Conservation (phyloP, 2,113 vertebrate species). For the Gnathonemus longibarbis region DNA sequence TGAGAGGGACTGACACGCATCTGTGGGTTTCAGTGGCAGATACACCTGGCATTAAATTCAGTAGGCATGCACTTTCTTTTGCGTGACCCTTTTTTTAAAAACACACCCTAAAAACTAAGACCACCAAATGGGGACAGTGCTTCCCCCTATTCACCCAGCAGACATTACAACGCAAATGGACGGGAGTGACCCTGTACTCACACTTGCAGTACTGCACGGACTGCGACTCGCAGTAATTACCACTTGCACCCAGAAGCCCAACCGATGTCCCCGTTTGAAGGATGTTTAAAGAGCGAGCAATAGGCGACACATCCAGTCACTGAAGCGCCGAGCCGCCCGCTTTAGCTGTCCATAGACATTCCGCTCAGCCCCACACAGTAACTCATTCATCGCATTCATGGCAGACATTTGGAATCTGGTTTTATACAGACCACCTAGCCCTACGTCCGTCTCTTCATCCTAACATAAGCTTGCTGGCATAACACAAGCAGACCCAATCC, state of each 20-base stretch:
- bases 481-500: not conserved
- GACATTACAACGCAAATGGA: not conserved
- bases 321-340: not conserved
- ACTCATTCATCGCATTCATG: not conserved
- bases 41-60: not conserved
- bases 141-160: not conserved
- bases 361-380: not conserved
- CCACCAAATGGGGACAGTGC: not conserved
- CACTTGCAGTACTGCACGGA: not conserved
- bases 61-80: not conserved
- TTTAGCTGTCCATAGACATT: not conserved
- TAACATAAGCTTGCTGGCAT: constrained; percentile 3
- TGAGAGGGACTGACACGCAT: not conserved
- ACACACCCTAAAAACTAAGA: not conserved
- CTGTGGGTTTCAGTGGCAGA: not conserved
- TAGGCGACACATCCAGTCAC: not conserved
- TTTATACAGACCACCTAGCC: not conserved
- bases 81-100: not conserved
- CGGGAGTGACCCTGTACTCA: not conserved
- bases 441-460: not conserved
- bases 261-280: not conserved
- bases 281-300: not conserved
- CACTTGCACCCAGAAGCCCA: not conserved
- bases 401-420: not conserved
- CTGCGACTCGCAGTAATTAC: not conserved